Evolutionary conservation across 2,888 invertebrate genomes (phyloP).

Genomic region (Dryadula phaetusa): DNA sequence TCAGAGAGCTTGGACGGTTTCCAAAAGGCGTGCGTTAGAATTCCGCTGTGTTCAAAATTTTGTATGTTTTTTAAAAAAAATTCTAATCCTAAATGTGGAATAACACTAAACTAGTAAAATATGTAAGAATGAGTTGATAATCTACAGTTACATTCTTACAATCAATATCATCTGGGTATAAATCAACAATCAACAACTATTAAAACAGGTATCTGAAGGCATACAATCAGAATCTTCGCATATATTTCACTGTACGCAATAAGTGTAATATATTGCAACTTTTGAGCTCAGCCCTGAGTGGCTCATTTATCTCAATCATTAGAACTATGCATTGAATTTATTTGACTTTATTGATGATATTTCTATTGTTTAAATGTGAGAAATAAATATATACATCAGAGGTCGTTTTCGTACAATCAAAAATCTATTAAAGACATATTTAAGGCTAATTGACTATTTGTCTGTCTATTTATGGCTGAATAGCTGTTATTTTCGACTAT

Average conservation of each 20-base stretch:
- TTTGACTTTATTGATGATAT: conserved; percentile 36
- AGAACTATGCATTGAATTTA: conserved; percentile 33
- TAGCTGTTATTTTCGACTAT: conserved; percentile 1
- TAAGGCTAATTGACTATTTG: too few relatives aligned
- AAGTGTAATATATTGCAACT: conserved; percentile 59
- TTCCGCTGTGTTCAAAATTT: too few relatives aligned
- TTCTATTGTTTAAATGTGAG: background rate
- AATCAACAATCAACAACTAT: conserved; percentile 19
- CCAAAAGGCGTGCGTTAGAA: too few relatives aligned
- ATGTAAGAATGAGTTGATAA: too few relatives aligned
- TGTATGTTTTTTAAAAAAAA: too few relatives aligned
- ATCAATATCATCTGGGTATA: background rate
- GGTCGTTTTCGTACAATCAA: too few relatives aligned
- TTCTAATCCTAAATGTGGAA: too few relatives aligned
- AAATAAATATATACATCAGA: too few relatives aligned
- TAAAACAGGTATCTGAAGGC: conserved; percentile 15
- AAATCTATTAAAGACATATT: too few relatives aligned
- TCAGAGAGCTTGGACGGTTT: too few relatives aligned
- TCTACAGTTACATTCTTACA: background rate
- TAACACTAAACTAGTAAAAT: too few relatives aligned
- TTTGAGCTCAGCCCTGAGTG: conserved; percentile 46
- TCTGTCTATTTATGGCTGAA: too few relatives aligned
- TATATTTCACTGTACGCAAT: conserved; percentile 55
- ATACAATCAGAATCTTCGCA: conserved; percentile 46
- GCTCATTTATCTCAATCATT: conserved; percentile 60